Percentiles rank a stretch among this genome's conserved stretches.
phyloP scores from a whole-genome alignment of 2,113 vertebrate species.

The Anser cygnoides region DNA sequence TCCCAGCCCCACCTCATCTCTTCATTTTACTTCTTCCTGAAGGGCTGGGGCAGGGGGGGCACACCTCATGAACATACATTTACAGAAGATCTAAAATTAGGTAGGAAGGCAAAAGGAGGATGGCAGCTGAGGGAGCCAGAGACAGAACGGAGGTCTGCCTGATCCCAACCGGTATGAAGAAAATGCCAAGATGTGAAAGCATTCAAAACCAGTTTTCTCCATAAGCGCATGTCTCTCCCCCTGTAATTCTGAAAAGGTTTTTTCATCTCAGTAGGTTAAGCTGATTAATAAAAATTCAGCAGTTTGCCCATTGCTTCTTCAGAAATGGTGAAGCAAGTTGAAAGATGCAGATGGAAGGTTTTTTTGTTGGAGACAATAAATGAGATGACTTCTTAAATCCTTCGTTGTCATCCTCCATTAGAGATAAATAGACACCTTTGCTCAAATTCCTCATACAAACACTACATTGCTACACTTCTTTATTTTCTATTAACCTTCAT shows the following conservation, averaged over 20 bases:
- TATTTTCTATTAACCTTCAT: constrained; percentile 56
- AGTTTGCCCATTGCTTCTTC: constrained; percentile 79
- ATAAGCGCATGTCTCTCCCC: background rate
- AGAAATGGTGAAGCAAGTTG: constrained; percentile 77
- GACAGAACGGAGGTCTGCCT: background rate
- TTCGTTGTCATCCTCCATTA: constrained; percentile 79
- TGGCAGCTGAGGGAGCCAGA: constrained; percentile 24
- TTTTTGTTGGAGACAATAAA: constrained; percentile 91
- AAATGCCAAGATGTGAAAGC: constrained; percentile 43
- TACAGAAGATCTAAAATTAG: background rate
- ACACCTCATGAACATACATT: background rate
- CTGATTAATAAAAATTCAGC: constrained; percentile 96
- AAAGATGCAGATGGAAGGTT: constrained; percentile 83
- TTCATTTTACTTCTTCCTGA: constrained; percentile 47
- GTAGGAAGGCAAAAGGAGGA: background rate
- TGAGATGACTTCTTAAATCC: constrained; percentile 86
- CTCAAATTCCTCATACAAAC: constrained; percentile 68
- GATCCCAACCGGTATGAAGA: background rate
- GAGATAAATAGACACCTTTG: constrained; percentile 74
- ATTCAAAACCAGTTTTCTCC: constrained; percentile 19
- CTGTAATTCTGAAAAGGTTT: constrained; percentile 78
- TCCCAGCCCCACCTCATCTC: constrained; percentile 31
- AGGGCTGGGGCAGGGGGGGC: background rate
- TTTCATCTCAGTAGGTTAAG: constrained; percentile 97
- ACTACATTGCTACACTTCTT: constrained; percentile 45